Base-by-base conservation (phyloP, 1,140 invertebrate species). In the Chionoecetes opilio region DNA sequence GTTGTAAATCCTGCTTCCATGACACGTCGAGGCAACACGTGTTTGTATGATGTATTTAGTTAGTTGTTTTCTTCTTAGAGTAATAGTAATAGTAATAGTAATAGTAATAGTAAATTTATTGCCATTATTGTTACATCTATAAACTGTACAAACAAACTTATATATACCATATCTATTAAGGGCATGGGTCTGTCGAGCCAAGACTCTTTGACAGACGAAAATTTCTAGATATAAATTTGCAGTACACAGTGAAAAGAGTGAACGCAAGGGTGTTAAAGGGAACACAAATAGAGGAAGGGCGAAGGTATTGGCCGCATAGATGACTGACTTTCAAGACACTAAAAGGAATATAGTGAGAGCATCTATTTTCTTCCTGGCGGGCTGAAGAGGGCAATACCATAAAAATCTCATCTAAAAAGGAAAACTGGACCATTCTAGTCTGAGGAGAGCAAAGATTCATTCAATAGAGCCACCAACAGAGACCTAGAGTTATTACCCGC, bases 1-100 rank as follows among this genome's bases (percentile, higher is more conserved):
- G 63, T 75, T 75, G 26, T 75, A n/a, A 75, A 75, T 75, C 63
- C n/a, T 75, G 63, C 63, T 75, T 75, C n/a, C 63, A 75, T 75
- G 63, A 75, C 63, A 75, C 26, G 63, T n/a, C n/a, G 63, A 75
- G 63, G 63, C 21, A n/a, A n/a, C 6, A 75, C 11, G 63, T 2
- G 63, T n/a, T n/a, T n/a, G n/a, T n/a, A n/a, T n/a, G n/a, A n/a
- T n/a, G n/a, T n/a, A n/a, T n/a, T n/a, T n/a, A n/a, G n/a, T 21
- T 26, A 6, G 5, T 75, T 75, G 63, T 75, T 26, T 9, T 75
- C 6, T n/a, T 75, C 63, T n/a, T 75, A n/a, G 21, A 6, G 11
- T n/a, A 5, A 75, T 6, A 0, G 0, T 17, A 75, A n/a, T 14
- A 46, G 5, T 46, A n/a, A n/a, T n/a, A n/a, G n/a, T n/a, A n/a